phyloP scores from a whole-genome alignment of 2,888 invertebrate genomes.

The Netelia melanura region DNA sequence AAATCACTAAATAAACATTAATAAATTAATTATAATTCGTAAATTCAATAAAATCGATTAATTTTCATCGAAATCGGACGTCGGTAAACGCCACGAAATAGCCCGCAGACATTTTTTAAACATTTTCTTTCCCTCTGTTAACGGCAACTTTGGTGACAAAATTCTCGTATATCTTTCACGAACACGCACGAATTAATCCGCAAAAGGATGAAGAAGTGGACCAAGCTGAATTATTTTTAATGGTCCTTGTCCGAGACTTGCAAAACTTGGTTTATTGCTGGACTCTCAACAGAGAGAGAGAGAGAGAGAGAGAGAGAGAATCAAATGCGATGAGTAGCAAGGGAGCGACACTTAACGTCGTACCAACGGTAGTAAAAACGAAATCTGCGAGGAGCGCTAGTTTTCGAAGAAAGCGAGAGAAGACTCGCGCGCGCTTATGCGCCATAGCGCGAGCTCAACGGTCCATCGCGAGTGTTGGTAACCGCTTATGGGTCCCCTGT shows the following conservation, averaged over 20 bases:
- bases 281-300: neutral
- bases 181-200: neutral
- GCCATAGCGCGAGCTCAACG: neutral
- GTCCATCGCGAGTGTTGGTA: neutral
- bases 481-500: neutral
- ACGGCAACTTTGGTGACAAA: neutral
- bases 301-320: neutral
- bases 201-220: neutral
- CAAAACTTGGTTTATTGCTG: constrained; percentile 18
- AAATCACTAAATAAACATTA: no score
- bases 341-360: constrained; percentile 25
- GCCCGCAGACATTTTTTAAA: no score
- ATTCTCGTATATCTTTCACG: neutral
- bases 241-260: constrained; percentile 10
- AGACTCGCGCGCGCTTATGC: neutral
- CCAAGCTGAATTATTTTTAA: constrained; percentile 6
- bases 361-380: constrained; percentile 16
- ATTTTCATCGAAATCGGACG: no score
- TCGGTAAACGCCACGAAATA: no score
- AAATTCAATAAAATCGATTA: no score
- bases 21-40: no score
- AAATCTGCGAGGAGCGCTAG: constrained; percentile 23
- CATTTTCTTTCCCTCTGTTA: neutral
- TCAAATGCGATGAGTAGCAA: constrained; percentile 16
- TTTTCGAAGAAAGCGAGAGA: constrained; percentile 21